Percentiles rank a stretch among this genome's conserved stretches.
Conservation (phyloP, 2,888 invertebrate species). For the Malachius bipustulatus region DNA sequence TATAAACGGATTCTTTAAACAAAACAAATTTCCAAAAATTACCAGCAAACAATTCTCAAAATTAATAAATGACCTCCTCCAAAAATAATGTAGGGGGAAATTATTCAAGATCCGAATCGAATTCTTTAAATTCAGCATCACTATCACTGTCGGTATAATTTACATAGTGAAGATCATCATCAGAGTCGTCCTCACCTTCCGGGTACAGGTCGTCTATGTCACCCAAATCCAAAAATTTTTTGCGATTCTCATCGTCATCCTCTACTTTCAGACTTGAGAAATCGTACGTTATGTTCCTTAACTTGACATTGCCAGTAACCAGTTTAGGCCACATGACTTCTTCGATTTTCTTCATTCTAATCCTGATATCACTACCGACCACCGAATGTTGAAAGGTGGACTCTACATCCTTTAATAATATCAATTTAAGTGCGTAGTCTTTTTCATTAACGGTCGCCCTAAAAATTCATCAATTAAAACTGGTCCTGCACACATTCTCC, state of each 20-base stretch:
- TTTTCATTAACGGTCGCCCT: constrained; percentile 1
- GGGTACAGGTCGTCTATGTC: not conserved
- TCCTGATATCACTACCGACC: not conserved
- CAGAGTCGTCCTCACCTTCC: not conserved
- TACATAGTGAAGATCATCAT: not conserved
- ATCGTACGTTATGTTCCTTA: not conserved
- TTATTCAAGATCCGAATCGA: too few species aligned
- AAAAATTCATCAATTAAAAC: too few species aligned
- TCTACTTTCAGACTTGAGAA: not conserved
- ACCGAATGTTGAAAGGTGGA: not conserved
- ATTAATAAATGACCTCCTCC: too few species aligned
- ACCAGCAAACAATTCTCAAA: too few species aligned
- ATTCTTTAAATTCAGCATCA: too few species aligned
- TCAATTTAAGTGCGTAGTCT: not conserved
- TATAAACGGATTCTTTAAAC: too few species aligned
- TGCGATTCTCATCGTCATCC: not conserved
- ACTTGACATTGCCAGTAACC: not conserved
- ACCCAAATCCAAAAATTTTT: not conserved
- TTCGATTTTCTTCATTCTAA: not conserved
- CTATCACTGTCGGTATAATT: not conserved
- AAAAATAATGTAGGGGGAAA: too few species aligned
- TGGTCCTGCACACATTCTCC: too few species aligned
- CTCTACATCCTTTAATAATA: not conserved
- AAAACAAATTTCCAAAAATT: too few species aligned
- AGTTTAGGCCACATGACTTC: not conserved